A percentile compares a stretch with the other conserved stretches of the same genome.
Conservation (phyloP, 2,888 invertebrate genomes). For the Thalpophila matura region DNA sequence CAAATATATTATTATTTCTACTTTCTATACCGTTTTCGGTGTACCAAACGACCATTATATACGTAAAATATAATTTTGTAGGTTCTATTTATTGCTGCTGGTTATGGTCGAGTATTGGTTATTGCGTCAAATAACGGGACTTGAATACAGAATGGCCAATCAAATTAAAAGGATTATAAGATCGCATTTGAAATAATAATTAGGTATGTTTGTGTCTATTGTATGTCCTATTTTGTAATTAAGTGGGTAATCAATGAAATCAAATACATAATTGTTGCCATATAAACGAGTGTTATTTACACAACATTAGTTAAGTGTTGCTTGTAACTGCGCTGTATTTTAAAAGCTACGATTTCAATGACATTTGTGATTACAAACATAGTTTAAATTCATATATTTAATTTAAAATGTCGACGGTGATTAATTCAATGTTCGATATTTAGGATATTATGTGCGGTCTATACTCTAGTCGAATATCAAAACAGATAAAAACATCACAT, state of each 20-base stretch:
- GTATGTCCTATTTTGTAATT: constrained; percentile 63
- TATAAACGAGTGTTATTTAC: constrained; percentile 53
- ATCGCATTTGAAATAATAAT: constrained; percentile 63
- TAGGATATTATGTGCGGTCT: too few relatives aligned
- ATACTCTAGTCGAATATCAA: constrained; percentile 26
- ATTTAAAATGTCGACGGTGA: constrained; percentile 16
- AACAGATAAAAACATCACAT: constrained; percentile 58
- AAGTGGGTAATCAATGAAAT: constrained; percentile 63
- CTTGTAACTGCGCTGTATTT: constrained; percentile 36
- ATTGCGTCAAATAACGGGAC: constrained; percentile 59
- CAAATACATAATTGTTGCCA: constrained; percentile 57
- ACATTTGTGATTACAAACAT: constrained; percentile 40
- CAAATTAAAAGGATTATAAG: constrained; percentile 63
- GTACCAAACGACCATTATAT: constrained; percentile 70
- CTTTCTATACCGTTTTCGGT: constrained; percentile 86
- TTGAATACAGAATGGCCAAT: constrained; percentile 62
- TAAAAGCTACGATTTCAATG: constrained; percentile 39
- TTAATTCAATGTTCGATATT: constrained; percentile 10
- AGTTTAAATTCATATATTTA: constrained; percentile 16
- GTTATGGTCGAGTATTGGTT: constrained; percentile 44
- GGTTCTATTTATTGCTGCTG: constrained; percentile 44
- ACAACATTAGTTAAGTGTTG: constrained; percentile 37
- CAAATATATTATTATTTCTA: constrained; percentile 80
- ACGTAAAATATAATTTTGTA: constrained; percentile 72
- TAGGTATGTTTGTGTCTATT: constrained; percentile 51